Conservation (phyloP, 2,113 vertebrate species). For the Oryzias javanicus region DNA sequence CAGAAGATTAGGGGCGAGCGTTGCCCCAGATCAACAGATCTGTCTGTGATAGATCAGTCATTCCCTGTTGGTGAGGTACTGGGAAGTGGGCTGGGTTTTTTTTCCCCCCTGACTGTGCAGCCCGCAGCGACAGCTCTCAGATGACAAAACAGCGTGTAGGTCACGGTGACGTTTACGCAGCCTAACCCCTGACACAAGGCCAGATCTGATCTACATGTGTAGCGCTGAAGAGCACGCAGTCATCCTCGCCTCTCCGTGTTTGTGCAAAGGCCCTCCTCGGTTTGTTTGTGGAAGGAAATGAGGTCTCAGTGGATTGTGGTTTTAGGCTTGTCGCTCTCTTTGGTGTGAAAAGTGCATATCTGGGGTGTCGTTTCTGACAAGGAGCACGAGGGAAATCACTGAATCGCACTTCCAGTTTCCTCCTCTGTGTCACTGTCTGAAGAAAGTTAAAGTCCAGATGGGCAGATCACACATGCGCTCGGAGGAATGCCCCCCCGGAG, state of each 20-base stretch:
- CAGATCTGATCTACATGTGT: constrained; percentile 10
- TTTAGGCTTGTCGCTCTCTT: constrained; percentile 21
- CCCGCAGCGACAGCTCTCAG: neutral
- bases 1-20: constrained; percentile 58
- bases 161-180: constrained; percentile 10
- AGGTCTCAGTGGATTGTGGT: constrained; percentile 37
- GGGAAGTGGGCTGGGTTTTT: neutral
- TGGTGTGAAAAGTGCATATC: constrained; percentile 29
- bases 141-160: constrained; percentile 9
- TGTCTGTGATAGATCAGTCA: constrained; percentile 56
- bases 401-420: constrained; percentile 33
- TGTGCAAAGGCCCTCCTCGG: constrained; percentile 19
- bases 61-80: neutral
- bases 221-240: constrained; percentile 22
- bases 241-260: constrained; percentile 21
- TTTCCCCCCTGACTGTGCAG: neutral
- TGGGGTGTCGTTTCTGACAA: constrained; percentile 31
- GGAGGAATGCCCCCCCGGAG: constrained; percentile 17
- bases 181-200: constrained; percentile 2
- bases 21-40: constrained; percentile 49
- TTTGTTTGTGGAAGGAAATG: constrained; percentile 59
- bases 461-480: constrained; percentile 49
- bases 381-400: constrained; percentile 24
- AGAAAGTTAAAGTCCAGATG: constrained; percentile 50
- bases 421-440: constrained; percentile 8